Evolutionary conservation across 2,888 invertebrate species (phyloP).

Genomic region (Drosophila mercatorum): DNA sequence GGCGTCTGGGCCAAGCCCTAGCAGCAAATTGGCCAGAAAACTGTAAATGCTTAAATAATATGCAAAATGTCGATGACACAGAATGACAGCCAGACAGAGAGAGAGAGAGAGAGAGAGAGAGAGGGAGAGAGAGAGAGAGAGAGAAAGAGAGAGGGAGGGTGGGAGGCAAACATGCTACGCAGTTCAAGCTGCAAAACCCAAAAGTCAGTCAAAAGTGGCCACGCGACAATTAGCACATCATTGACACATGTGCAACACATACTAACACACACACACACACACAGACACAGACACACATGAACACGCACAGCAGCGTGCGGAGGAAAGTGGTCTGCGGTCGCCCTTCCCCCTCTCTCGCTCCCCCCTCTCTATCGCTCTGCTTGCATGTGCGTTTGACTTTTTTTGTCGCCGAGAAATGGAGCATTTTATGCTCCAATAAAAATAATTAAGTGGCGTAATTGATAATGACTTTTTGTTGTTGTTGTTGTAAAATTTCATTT

Average conservation of each 20-base stretch:
- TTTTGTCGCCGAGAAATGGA: slow-evolving; percentile 68
- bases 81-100: background rate
- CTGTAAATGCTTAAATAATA: slow-evolving; percentile 42
- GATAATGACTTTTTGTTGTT: slow-evolving; percentile 67
- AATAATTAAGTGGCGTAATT: slow-evolving; percentile 80
- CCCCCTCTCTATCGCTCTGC: background rate
- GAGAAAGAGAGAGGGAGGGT: background rate
- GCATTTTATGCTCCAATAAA: slow-evolving; percentile 80
- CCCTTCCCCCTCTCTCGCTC: background rate
- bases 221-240: slow-evolving; percentile 80
- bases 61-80: slow-evolving; percentile 42
- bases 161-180: slow-evolving; percentile 23
- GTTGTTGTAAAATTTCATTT: slow-evolving; percentile 37
- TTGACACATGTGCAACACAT: slow-evolving; percentile 69
- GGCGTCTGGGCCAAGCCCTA: slow-evolving; percentile 53
- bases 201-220: slow-evolving; percentile 58
- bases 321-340: slow-evolving; percentile 14
- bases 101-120: background rate
- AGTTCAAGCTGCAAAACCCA: slow-evolving; percentile 32
- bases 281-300: background rate
- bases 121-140: background rate
- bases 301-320: slow-evolving; percentile 11
- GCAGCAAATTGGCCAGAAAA: slow-evolving; percentile 42
- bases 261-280: slow-evolving; percentile 13
- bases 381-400: slow-evolving; percentile 2